A percentile compares a stretch with the other conserved stretches of the same genome.
phyloP scores from a whole-genome alignment of 2,888 invertebrate species.

The Drosophila pseudotalamancana region DNA sequence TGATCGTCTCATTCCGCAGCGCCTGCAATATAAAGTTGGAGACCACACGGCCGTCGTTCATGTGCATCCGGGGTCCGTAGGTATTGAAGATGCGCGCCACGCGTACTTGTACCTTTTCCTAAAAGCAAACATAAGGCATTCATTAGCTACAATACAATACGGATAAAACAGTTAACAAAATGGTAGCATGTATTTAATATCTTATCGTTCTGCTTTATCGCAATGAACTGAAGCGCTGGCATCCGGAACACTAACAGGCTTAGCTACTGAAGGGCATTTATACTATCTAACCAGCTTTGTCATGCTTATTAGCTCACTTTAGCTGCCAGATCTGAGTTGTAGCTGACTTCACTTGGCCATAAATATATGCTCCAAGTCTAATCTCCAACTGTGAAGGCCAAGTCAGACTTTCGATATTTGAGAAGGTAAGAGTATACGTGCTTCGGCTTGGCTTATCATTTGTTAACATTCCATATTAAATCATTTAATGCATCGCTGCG shows the following conservation, averaged over 20 bases:
- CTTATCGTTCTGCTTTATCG: constrained; percentile 31
- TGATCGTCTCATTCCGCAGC: constrained; percentile 96
- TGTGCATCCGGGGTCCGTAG: constrained; percentile 99
- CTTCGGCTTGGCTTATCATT: neutral
- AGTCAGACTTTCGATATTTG: too few relatives aligned
- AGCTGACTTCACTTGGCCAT: too few relatives aligned
- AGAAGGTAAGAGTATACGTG: too few relatives aligned
- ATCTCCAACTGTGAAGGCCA: too few relatives aligned
- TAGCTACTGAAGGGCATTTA: neutral
- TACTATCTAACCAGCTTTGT: neutral
- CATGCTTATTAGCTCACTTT: neutral
- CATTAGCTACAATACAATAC: constrained; percentile 7
- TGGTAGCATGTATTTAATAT: constrained; percentile 19
- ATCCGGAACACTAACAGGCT: constrained; percentile 26
- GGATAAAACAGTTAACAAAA: neutral
- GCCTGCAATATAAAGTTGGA: constrained; percentile 99
- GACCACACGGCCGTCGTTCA: constrained; percentile 98
- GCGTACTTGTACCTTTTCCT: constrained; percentile 95
- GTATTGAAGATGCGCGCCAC: constrained; percentile 99
- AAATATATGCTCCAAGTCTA: too few relatives aligned
- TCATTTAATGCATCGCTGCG: constrained; percentile 57
- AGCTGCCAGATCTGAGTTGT: neutral
- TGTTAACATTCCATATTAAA: constrained; percentile 28
- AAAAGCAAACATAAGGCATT: neutral
- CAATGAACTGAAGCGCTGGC: constrained; percentile 11